phyloP scores from a whole-genome alignment of 2,113 vertebrate species.

The Tragelaphus buxtoni region DNA sequence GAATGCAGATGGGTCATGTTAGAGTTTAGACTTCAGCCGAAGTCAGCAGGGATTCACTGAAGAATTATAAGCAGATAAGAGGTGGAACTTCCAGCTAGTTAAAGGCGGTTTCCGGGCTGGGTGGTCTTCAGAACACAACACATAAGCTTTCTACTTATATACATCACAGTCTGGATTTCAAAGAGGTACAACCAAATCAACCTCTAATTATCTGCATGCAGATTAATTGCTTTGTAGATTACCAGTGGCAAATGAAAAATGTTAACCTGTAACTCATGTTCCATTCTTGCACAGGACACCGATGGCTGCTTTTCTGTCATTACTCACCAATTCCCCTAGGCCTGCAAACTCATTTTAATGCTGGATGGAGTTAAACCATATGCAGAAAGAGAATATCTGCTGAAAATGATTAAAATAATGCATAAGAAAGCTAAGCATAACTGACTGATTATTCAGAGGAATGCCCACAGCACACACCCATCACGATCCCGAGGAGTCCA shows the following conservation, averaged over 20 bases:
- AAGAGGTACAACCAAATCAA: slow-evolving; percentile 6
- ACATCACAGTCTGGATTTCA: not conserved
- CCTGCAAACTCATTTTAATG: slow-evolving; percentile 47
- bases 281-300: not conserved
- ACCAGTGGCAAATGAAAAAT: slow-evolving; percentile 50
- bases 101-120: not conserved
- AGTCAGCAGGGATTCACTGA: not conserved
- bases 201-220: slow-evolving; percentile 31
- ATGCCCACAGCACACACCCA: not conserved
- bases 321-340: slow-evolving; percentile 15
- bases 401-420: slow-evolving; percentile 32
- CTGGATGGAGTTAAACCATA: slow-evolving; percentile 8
- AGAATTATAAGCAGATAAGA: not conserved
- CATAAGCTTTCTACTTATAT: not conserved
- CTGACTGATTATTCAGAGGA: not conserved
- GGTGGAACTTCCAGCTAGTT: not conserved
- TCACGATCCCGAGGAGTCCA: rapidly evolving
- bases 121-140: not conserved
- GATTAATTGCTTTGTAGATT: slow-evolving; percentile 47
- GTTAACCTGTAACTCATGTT: slow-evolving; percentile 10
- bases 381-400: slow-evolving; percentile 46
- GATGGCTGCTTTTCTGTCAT: slow-evolving; percentile 25
- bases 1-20: not conserved
- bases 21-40: not conserved
- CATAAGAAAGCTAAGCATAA: not conserved